Evolutionary conservation across 2,113 vertebrate species (phyloP).

Genomic region (Gila orcuttii): DNA sequence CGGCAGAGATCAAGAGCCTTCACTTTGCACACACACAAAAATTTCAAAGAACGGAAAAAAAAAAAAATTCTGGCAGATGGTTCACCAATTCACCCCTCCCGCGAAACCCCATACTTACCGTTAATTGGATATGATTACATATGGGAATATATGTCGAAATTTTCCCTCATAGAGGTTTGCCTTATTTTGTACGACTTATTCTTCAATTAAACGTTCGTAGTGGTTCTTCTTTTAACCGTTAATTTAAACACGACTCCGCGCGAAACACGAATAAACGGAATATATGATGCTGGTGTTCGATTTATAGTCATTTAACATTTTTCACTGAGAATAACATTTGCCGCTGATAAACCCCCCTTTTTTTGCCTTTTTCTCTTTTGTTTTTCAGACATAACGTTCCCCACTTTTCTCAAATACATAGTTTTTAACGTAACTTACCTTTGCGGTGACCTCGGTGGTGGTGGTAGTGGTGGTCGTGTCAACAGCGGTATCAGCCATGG

Average conservation of each 20-base stretch:
- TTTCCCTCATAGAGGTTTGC: not conserved
- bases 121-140: not conserved
- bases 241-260: not conserved
- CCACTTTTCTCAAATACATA: not conserved
- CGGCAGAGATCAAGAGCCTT: slow-evolving; percentile 31
- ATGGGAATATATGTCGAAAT: not conserved
- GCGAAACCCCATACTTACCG: not conserved
- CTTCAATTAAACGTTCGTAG: not conserved
- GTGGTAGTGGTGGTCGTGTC: slow-evolving; percentile 72
- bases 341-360: not conserved
- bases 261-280: not conserved
- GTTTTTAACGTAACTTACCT: slow-evolving; percentile 69
- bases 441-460: slow-evolving; percentile 76
- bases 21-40: not conserved
- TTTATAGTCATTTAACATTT: not conserved
- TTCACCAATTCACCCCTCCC: not conserved
- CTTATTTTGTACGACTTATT: not conserved
- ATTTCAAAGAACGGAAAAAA: slow-evolving; percentile 2
- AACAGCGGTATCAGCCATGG: slow-evolving; percentile 81
- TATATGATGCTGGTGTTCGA: rapidly evolving
- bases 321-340: not conserved
- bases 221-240: not conserved
- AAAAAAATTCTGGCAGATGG: not conserved
- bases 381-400: not conserved
- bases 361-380: not conserved